A percentile compares a stretch with the other conserved stretches of the same genome.
phyloP scores from a whole-genome alignment of 1,140 invertebrate genomes.

The Papilio glaucus region DNA sequence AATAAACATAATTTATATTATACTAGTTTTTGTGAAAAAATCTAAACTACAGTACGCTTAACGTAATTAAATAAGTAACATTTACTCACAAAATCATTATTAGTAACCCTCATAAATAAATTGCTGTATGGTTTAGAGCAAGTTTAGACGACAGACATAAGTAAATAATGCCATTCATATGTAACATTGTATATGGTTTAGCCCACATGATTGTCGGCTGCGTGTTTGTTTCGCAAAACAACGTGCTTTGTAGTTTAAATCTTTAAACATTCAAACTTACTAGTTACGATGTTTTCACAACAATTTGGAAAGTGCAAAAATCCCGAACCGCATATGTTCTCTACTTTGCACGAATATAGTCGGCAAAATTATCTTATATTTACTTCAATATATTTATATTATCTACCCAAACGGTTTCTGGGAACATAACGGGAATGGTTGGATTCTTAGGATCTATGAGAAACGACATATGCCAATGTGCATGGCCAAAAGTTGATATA shows the following conservation, averaged over 20 bases:
- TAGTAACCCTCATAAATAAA: conserved; percentile 14
- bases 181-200: background rate
- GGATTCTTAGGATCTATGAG: too few relatives aligned
- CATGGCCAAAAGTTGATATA: too few relatives aligned
- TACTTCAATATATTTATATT: background rate
- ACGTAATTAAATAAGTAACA: background rate
- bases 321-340: background rate
- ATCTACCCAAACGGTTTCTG: too few relatives aligned
- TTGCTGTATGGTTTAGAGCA: background rate
- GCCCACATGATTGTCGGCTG: background rate
- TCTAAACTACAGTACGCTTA: background rate
- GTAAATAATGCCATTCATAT: conserved; percentile 33
- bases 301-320: background rate
- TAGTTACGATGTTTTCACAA: background rate
- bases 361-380: background rate
- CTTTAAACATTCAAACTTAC: background rate
- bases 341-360: background rate
- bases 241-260: background rate
- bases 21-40: background rate
- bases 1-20: too few relatives aligned
- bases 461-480: too few relatives aligned
- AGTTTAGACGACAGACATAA: conserved; percentile 4
- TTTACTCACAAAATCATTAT: conserved; percentile 28
- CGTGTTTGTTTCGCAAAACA: background rate
- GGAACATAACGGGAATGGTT: too few relatives aligned